phyloP scores from a whole-genome alignment of 2,888 invertebrate genomes.

The Listrodromus nycthemerus region DNA sequence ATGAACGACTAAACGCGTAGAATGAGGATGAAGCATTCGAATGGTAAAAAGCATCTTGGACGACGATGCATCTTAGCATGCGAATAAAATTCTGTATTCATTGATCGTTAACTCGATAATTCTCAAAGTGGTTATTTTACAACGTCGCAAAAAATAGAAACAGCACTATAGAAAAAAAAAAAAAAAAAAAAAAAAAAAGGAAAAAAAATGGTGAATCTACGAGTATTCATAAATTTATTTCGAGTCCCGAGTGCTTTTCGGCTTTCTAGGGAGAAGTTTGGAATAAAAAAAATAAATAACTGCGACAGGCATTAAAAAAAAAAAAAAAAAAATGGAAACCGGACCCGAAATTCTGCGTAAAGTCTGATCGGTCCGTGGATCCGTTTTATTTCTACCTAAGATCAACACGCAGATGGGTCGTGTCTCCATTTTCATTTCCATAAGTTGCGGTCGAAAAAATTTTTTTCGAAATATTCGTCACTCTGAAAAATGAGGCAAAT shows the following conservation, averaged over 20 bases:
- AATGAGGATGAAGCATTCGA: background rate
- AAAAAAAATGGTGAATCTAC: background rate
- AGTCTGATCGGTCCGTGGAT: background rate
- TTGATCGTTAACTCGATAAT: background rate
- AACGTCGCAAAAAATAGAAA: background rate
- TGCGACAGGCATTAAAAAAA: background rate
- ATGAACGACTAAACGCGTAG: background rate
- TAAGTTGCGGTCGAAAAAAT: too few relatives aligned
- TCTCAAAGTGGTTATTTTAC: background rate
- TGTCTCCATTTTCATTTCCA: background rate
- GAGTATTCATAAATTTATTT: background rate
- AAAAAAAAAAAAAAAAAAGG: background rate
- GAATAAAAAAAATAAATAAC: background rate
- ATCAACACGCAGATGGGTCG: background rate
- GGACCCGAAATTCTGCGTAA: background rate
- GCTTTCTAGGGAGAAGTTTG: background rate
- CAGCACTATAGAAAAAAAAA: background rate
- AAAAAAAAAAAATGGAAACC: background rate
- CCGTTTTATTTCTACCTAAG: background rate
- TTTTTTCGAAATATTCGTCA: too few relatives aligned
- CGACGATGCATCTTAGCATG: background rate
- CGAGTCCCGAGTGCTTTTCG: background rate
- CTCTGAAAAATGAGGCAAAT: background rate
- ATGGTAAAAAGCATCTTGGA: background rate
- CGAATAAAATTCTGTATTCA: background rate